Percentiles rank a stretch among this genome's conserved stretches.
Evolutionary conservation across 2,113 vertebrate species (phyloP).

Genomic region (Rhadina sibilatrix): DNA sequence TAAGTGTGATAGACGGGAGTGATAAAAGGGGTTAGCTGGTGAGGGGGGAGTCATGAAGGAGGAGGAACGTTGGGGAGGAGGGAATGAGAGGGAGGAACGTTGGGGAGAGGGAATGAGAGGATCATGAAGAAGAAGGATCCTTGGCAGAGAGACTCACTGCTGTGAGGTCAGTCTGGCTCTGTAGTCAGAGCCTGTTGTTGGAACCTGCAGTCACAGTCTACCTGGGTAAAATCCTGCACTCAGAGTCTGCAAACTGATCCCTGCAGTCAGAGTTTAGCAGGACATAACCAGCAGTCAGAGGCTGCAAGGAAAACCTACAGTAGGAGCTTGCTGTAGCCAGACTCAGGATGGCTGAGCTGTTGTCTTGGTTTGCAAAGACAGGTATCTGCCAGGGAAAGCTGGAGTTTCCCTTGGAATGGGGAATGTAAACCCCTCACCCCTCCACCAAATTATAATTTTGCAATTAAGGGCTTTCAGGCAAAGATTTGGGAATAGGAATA

Average conservation of each 20-base stretch:
- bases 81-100: neutral
- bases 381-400: too few relatives aligned
- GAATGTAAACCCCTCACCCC: too few relatives aligned
- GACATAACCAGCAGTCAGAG: neutral
- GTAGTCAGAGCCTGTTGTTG: neutral
- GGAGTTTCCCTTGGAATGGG: too few relatives aligned
- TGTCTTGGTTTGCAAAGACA: too few relatives aligned
- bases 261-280: neutral
- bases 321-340: neutral
- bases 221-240: neutral
- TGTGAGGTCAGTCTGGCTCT: neutral
- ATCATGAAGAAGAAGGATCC: neutral
- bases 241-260: too few relatives aligned
- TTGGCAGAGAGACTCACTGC: neutral
- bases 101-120: neutral
- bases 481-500: too few relatives aligned
- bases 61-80: neutral
- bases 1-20: neutral
- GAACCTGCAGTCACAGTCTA: neutral
- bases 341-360: neutral
- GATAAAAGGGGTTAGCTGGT: neutral
- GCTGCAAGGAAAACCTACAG: neutral
- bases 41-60: neutral
- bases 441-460: too few relatives aligned
- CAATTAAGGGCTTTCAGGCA: too few relatives aligned